A percentile compares a stretch with the other conserved stretches of the same genome.
These are phyloP conservation scores for Mobula hypostoma DNA, from an alignment of 2,113 vertebrate genomes.

Conservation along the genomic window DNA sequence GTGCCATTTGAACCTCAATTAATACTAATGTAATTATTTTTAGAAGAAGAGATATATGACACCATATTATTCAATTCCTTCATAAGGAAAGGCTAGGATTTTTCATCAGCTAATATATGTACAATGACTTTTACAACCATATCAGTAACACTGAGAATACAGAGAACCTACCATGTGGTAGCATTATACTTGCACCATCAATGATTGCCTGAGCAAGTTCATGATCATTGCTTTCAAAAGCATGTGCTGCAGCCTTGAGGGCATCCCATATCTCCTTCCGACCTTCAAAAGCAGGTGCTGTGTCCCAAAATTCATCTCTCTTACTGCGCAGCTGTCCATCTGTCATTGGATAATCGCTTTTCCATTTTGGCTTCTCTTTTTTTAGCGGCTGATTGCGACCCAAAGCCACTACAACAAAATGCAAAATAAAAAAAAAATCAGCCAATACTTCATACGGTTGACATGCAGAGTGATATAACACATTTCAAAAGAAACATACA, in stretches of 20 bases:
- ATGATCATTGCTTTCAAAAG: constrained; percentile 92
- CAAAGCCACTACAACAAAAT: constrained; percentile 71
- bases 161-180: constrained; percentile 79
- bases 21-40: not conserved
- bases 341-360: constrained; percentile 98
- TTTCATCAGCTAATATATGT: no score
- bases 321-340: constrained; percentile 94
- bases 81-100: not conserved
- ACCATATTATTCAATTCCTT: not conserved
- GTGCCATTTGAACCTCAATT: not conserved
- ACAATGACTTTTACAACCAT: not conserved
- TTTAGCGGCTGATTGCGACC: constrained; percentile 95
- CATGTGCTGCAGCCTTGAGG: constrained; percentile 83
- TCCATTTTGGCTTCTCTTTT: constrained; percentile 97
- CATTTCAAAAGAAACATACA: not conserved
- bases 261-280: constrained; percentile 98
- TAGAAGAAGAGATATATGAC: not conserved
- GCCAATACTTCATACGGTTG: not conserved
- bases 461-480: not conserved
- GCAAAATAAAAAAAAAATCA: constrained; percentile 27
- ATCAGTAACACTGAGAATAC: not conserved
- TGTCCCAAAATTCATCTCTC: constrained; percentile 96
- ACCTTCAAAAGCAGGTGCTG: constrained; percentile 91
- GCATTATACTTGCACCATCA: constrained; percentile 89
- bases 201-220: constrained; percentile 95